A percentile compares a stretch with the other conserved stretches of the same genome.
phyloP scores from a whole-genome alignment of 1,140 invertebrate genomes.

The Heliconius melpomene region DNA sequence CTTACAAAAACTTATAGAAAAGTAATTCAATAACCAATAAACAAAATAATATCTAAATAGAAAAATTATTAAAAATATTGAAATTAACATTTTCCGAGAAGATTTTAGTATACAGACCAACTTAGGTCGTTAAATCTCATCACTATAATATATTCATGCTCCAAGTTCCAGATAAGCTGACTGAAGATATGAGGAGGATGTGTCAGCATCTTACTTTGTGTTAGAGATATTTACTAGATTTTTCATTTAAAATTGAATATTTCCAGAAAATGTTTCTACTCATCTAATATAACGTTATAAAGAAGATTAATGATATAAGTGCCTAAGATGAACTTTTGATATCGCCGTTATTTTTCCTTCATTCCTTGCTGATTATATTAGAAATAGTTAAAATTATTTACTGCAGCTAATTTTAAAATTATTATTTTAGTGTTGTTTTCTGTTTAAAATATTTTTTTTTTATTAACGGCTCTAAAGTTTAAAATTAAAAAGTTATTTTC shows the following conservation, averaged over 20 bases:
- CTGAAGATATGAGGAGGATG: constrained; percentile 30
- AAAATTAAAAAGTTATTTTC: too few species aligned
- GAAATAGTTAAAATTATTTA: too few species aligned
- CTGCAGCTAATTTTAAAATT: too few species aligned
- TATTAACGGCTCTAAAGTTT: too few species aligned
- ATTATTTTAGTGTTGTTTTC: too few species aligned
- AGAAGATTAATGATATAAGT: constrained; percentile 1
- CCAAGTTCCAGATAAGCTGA: constrained; percentile 32
- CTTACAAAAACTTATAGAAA: not conserved
- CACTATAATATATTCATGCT: constrained; percentile 35
- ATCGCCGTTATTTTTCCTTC: not conserved
- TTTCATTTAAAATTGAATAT: constrained; percentile 12
- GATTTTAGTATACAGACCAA: not conserved
- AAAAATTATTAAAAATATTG: not conserved
- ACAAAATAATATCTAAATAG: not conserved
- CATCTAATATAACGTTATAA: not conserved
- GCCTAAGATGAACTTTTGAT: not conserved
- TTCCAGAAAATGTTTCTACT: not conserved
- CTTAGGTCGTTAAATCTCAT: constrained; percentile 27
- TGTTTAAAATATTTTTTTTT: too few species aligned
- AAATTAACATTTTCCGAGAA: not conserved
- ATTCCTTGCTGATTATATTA: not conserved
- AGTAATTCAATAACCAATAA: not conserved
- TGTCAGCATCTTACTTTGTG: constrained; percentile 29
- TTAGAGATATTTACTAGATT: not conserved